Base-by-base conservation (phyloP, 92 coral and sea anemone genomes). In the Chrysogorgia sp. region DNA sequence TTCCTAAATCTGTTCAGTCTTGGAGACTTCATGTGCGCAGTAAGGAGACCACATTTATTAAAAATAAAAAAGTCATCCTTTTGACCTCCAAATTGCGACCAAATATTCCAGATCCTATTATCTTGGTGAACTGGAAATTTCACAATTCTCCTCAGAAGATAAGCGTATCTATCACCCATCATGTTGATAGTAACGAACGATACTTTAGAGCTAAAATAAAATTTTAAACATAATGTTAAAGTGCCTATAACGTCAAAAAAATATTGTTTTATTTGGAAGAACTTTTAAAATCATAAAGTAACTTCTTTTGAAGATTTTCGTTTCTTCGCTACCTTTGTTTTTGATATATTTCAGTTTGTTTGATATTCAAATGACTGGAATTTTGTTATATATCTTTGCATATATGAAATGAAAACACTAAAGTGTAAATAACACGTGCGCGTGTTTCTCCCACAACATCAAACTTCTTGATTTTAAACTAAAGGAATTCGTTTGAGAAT, bases 141-240 rank as follows among this genome's bases (percentile, higher is more conserved):
- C 8, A 91, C 89, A 10, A 71, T 61, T n/a, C 32, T 61, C 15
- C 47, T 61, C 28, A 90, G 70, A 60, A 75, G 33, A 29, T 41
- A 41, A 15, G 78, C 74, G 34, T 79, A 67, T 17, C 80, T 15
- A 6, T 82, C 75, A 3, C 77, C 82, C 10, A 52, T 60, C 15
- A 69, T 77, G 85, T 89, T 92, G 45, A 92, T 72, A n/a, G 82
- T 75, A 76, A 89, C 85, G 86, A 92, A 92, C 41, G 91, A 86
- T n/a, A 58, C 60, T 8, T 62, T 62, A 47, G 52, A 58, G 19
- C 71, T 77, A 21, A 28, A 55, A 63, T 10, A 14, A 34, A 30
- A 17, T 9, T 0, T 31, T 17, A 1, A 22, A 1, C 62, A 1
- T 56, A 56, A 0, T 12, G 6, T 23, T 5, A 4, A 53, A 5